Base-by-base conservation (phyloP, 2,113 vertebrate genomes). In the Oriolus oriolus region DNA sequence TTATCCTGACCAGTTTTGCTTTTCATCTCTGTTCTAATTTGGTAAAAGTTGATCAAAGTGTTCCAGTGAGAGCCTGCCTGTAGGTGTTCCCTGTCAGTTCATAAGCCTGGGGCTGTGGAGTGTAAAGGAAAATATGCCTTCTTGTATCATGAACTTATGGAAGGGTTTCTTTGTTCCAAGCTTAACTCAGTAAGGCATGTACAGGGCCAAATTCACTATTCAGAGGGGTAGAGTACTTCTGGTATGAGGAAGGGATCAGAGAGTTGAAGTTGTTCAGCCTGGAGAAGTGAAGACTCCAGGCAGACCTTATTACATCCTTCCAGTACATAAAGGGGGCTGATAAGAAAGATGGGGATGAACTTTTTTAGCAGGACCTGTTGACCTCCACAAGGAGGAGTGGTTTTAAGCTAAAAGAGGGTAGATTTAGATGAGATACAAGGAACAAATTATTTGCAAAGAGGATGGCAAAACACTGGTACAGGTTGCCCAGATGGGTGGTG, bases 51-150 rank as follows among this genome's bases (percentile, higher is more conserved):
- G 68, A 80, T 68, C 45, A 22, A 73, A 94, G 37, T 61, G 28
- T 81, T 93, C n/a, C 69, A 41, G 7, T 44, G 60, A 75, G 10
- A 15, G 18, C n/a, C 56, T 84, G 54, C 13, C 52, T 57, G 4
- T 44, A 70, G 56, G 31, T 90, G 60, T 78, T 41, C 19, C 16
- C 16, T 69, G 53, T 74, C 57, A 71, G 11, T 53, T 69, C 9
- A 0, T 24, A 56, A 52, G 30, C 33, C 41, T 0, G 0, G 7
- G 6, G 7, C 68, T 70, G 77, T 47, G 82, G 16, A 77, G 3
- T 39, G 26, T 87, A 35, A 74, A 81, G 64, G 49, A 49, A 84
- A 81, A 68, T 56, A 41, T 1, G 3, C n/a, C 11, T 77, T 73
- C 41, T 3, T 1, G 8, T 66, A 27, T 30, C 1, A 1, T 44